Percentiles rank a stretch among this genome's conserved stretches.
These are phyloP conservation scores for Mustelus asterias DNA, from an alignment of 2,113 vertebrate species.

Conservation along the genomic window DNA sequence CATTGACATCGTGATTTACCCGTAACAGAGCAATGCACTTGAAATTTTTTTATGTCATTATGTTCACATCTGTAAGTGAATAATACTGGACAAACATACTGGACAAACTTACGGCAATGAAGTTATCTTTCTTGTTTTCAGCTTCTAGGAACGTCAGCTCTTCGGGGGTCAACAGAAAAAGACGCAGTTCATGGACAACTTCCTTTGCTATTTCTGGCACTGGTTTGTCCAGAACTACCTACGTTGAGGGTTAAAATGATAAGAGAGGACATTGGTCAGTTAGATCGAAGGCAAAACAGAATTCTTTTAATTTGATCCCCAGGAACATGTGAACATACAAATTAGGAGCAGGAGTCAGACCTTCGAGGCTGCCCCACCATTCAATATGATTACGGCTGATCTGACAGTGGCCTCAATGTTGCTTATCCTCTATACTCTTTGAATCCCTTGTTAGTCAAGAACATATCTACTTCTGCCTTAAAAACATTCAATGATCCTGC, in stretches of 20 bases:
- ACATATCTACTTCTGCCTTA: too few relatives aligned
- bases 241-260: background rate
- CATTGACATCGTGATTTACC: background rate
- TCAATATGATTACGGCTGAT: too few relatives aligned
- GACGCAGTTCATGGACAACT: slow-evolving; percentile 56
- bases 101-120: slow-evolving; percentile 59
- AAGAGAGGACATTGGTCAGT: background rate
- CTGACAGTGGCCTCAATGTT: too few relatives aligned
- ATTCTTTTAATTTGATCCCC: background rate
- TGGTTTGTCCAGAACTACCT: slow-evolving; percentile 60
- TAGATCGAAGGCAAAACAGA: background rate
- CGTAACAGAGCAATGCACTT: background rate
- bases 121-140: slow-evolving; percentile 57
- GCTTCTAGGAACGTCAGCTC: slow-evolving; percentile 62
- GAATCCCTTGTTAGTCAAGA: too few relatives aligned
- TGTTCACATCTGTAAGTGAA: background rate
- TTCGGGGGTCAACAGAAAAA: slow-evolving; percentile 58
- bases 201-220: slow-evolving; percentile 55
- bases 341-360: too few relatives aligned
- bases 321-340: too few relatives aligned
- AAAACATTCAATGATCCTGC: too few relatives aligned
- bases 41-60: background rate
- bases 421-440: too few relatives aligned
- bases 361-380: too few relatives aligned
- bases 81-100: background rate